Conservation (phyloP, 2,113 vertebrate species). For the Pseudopipra pipra region DNA sequence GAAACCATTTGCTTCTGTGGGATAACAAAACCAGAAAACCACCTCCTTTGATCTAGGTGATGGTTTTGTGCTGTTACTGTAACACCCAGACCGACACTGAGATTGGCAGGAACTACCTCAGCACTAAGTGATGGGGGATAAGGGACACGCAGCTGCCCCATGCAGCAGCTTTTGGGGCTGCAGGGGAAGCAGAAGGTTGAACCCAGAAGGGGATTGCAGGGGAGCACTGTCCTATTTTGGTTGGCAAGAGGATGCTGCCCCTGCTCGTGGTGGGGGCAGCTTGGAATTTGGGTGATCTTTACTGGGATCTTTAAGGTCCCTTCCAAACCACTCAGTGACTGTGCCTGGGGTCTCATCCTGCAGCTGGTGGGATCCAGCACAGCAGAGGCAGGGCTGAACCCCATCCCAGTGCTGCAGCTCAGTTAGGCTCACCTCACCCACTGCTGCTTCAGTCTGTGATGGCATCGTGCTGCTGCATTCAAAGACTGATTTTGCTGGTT, state of each 20-base stretch:
- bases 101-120: constrained; percentile 2
- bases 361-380: neutral
- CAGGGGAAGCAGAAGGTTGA: neutral
- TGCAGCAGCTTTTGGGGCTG: neutral
- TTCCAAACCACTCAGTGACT: neutral
- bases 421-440: neutral
- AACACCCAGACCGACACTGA: neutral
- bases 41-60: neutral
- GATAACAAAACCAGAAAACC: constrained; percentile 5
- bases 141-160: accelerated
- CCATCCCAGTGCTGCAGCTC: neutral
- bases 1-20: constrained; percentile 24
- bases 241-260: neutral
- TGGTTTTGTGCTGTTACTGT: neutral
- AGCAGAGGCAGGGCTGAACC: neutral
- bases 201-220: neutral
- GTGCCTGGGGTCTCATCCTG: neutral
- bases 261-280: neutral
- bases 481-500: accelerated
- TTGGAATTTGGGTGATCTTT: neutral
- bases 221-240: accelerated
- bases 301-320: neutral
- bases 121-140: neutral
- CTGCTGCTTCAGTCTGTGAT: neutral
- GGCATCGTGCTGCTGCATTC: accelerated